Evolutionary conservation across 2,797 vertebrate genomes (phyloP).

Genomic region (Epinephelus malabaricus): DNA sequence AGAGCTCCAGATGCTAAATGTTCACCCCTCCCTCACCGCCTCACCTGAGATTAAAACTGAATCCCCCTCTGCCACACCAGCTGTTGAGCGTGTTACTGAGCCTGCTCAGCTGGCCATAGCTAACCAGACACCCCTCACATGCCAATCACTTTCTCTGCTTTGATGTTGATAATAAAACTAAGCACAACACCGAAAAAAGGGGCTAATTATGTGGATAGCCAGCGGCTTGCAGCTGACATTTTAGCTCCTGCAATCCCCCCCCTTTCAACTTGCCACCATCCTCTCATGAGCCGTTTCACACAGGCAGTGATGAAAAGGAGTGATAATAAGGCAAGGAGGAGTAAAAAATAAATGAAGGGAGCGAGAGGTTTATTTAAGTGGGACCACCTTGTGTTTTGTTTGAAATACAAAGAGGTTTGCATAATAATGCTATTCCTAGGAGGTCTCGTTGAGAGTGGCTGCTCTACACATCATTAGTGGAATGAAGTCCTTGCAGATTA

Average conservation of each 20-base stretch:
- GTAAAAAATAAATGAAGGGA: slow-evolving; percentile 58
- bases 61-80: slow-evolving; percentile 50
- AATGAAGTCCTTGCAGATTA: slow-evolving; percentile 67
- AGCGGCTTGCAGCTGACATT: slow-evolving; percentile 60
- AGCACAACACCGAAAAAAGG: slow-evolving; percentile 42
- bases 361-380: slow-evolving; percentile 61
- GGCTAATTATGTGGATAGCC: slow-evolving; percentile 56
- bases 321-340: slow-evolving; percentile 58
- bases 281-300: slow-evolving; percentile 38
- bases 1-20: slow-evolving; percentile 34
- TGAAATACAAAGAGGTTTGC: slow-evolving; percentile 69
- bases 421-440: slow-evolving; percentile 66
- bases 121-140: slow-evolving; percentile 45
- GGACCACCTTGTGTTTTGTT: slow-evolving; percentile 72
- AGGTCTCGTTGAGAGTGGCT: slow-evolving; percentile 58
- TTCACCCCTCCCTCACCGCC: slow-evolving; percentile 5
- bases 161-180: slow-evolving; percentile 50
- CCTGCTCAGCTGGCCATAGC: slow-evolving; percentile 34
- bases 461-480: slow-evolving; percentile 69
- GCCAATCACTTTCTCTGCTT: slow-evolving; percentile 54
- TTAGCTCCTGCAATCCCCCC: slow-evolving; percentile 24
- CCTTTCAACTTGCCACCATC: slow-evolving; percentile 19
- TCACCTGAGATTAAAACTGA: slow-evolving; percentile 47
- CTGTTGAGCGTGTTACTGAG: slow-evolving; percentile 51
- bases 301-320: slow-evolving; percentile 63